Base-by-base conservation (phyloP, 2,113 vertebrate species). In the Lanius collurio region DNA sequence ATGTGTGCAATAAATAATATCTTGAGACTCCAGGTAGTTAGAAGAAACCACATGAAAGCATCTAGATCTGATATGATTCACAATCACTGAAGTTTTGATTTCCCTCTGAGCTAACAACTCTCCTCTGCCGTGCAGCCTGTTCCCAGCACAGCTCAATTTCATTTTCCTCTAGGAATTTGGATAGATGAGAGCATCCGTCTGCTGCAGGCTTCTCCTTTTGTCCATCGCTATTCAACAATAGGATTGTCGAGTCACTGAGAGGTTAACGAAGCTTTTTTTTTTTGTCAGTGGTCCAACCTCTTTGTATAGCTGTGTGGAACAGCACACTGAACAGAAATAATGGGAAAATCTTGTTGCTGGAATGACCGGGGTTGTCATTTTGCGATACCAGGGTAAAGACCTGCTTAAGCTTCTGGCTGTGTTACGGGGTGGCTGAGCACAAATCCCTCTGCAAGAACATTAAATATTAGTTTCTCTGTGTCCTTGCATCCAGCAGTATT, bases 261-360 rank as follows among this genome's bases (percentile, higher is more conserved):
- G 96, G 92, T 97, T 97, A 96, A 96, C 0, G 20, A 96, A 95
- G 83, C 56, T 37, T 74, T 44, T 87, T 89, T 64, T 55, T 50
- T 84, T 67, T 96, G 95, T 96, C 90, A 79, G 78, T n/a, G 49
- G 57, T 89, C 94, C 96, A 84, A 3, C 57, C 57, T 78, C 90
- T 96, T 95, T 95, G 95, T 95, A 19, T 65, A 19, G 70, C 27
- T 80, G 50, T 57, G 77, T 76, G 3, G 6, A 96, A 86, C 90
- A 94, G 91, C 63, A 80, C 59, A 37, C 47, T 97, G 95, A 93
- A 88, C 94, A 95, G 93, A 90, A 95, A 89, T 81, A 96, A 97
- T 93, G 83, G 84, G 77, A 68, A 91, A 74, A 90, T 92, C 79
- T 92, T 81, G 63, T 9, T 81, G 83, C 27, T 89, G 86, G 42